These are phyloP conservation scores for Blomia tropicalis DNA, from an alignment of 2,888 invertebrate species.

Conservation along the genomic window DNA sequence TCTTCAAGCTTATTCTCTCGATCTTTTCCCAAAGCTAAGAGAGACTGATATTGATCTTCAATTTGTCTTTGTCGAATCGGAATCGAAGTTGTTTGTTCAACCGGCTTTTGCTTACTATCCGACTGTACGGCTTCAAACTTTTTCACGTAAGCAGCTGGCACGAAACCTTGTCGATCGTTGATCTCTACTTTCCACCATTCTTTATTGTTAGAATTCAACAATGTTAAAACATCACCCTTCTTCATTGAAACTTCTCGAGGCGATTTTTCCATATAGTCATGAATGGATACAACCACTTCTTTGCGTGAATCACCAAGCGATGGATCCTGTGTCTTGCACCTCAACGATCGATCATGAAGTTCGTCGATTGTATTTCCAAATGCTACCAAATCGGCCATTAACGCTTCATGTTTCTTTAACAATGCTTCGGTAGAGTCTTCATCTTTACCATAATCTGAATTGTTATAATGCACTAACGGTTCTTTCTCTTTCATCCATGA, in stretches of 20 bases:
- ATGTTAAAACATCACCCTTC: slow-evolving; percentile 87
- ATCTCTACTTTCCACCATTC: slow-evolving; percentile 99
- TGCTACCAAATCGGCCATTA: slow-evolving; percentile 89
- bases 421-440: slow-evolving; percentile 95
- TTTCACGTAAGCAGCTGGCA: slow-evolving; percentile 98
- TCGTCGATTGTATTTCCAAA: slow-evolving; percentile 86
- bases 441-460: slow-evolving; percentile 88
- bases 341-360: slow-evolving; percentile 75
- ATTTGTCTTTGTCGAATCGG: slow-evolving; percentile 71
- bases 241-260: slow-evolving; percentile 99
- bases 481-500: slow-evolving; percentile 97
- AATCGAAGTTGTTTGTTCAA: slow-evolving; percentile 87
- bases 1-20: slow-evolving; percentile 89
- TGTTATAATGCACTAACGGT: slow-evolving; percentile 81
- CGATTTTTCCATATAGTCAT: slow-evolving; percentile 96
- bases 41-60: slow-evolving; percentile 73
- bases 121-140: slow-evolving; percentile 39
- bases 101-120: slow-evolving; percentile 83
- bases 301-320: slow-evolving; percentile 79
- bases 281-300: slow-evolving; percentile 91
- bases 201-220: slow-evolving; percentile 95
- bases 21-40: slow-evolving; percentile 69
- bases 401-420: slow-evolving; percentile 91
- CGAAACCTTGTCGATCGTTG: slow-evolving; percentile 79
- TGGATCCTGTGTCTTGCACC: slow-evolving; percentile 89